A percentile compares a stretch with the other conserved stretches of the same genome.
These are phyloP conservation scores for Scolopax bukidnonensis DNA, from an alignment of 2,797 vertebrate species.

Conservation along the genomic window DNA sequence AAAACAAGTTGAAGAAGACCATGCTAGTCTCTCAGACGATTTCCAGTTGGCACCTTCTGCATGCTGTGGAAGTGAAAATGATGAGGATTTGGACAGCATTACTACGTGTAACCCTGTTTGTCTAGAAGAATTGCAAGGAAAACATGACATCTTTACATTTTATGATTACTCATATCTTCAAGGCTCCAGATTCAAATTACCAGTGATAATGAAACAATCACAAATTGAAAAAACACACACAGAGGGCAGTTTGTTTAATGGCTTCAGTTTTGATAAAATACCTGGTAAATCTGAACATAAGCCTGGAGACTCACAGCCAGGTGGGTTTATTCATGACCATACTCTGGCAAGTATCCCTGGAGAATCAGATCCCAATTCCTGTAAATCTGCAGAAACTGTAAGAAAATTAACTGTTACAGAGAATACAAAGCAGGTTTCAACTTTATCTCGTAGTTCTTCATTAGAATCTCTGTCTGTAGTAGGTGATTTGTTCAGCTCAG, in stretches of 20 bases:
- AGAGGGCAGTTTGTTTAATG: slow-evolving; percentile 66
- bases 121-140: slow-evolving; percentile 76
- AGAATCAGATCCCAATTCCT: slow-evolving; percentile 67
- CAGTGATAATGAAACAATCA: slow-evolving; percentile 73
- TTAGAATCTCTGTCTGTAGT: slow-evolving; percentile 89
- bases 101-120: slow-evolving; percentile 47
- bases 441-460: slow-evolving; percentile 87
- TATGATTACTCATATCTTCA: slow-evolving; percentile 84
- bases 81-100: slow-evolving; percentile 68
- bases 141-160: slow-evolving; percentile 79
- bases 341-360: slow-evolving; percentile 51
- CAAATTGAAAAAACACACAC: slow-evolving; percentile 71
- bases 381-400: slow-evolving; percentile 64
- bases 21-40: slow-evolving; percentile 57
- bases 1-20: slow-evolving; percentile 67
- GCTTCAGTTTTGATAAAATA: slow-evolving; percentile 79
- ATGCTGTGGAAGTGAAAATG: slow-evolving; percentile 69
- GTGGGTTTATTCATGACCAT: slow-evolving; percentile 54
- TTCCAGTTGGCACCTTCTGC: slow-evolving; percentile 67
- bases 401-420: slow-evolving; percentile 64
- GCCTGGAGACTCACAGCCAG: slow-evolving; percentile 67
- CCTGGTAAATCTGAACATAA: slow-evolving; percentile 73
- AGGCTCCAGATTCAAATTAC: slow-evolving; percentile 80
- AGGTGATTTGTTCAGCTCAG: slow-evolving; percentile 82
- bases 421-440: slow-evolving; percentile 66